Percentiles rank a stretch among this genome's conserved stretches.
Conservation (phyloP, 2,888 invertebrate species). For the Prosapia bicincta region DNA sequence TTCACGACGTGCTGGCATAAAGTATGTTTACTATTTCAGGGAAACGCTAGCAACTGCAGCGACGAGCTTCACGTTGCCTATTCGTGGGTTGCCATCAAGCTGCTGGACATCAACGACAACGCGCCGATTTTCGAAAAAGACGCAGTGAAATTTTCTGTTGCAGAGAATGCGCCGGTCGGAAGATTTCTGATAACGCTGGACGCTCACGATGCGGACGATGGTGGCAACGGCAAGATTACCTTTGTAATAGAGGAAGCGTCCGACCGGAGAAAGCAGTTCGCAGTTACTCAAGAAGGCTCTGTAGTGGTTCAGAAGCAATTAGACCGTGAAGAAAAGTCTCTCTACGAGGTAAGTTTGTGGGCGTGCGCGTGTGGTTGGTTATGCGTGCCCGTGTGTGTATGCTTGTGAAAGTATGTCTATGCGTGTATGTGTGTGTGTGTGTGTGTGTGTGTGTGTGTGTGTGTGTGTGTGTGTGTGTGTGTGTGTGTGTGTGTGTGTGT, state of each 20-base stretch:
- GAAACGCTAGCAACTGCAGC: conserved; percentile 90
- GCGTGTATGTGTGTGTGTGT: no score
- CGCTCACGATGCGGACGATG: conserved; percentile 94
- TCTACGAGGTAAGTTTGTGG: conserved; percentile 65
- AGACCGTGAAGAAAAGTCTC: conserved; percentile 89
- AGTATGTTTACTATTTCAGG: conserved; percentile 46
- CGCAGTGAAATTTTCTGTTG: conserved; percentile 85
- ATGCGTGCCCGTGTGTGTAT: no score
- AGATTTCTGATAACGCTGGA: conserved; percentile 88
- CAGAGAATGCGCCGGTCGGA: conserved; percentile 87
- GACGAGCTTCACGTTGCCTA: conserved; percentile 96
- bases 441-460: no score
- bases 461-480: no score
- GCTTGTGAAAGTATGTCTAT: no score
- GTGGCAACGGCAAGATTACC: conserved; percentile 84
- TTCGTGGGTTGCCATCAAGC: conserved; percentile 88
- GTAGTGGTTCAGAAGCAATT: conserved; percentile 88
- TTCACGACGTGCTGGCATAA: no score
- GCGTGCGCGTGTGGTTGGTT: neutral
- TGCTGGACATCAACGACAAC: conserved; percentile 95
- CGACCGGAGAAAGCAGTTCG: conserved; percentile 89
- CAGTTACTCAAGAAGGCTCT: conserved; percentile 90
- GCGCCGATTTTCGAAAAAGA: conserved; percentile 90
- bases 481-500: no score
- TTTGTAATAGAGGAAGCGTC: conserved; percentile 91